These are phyloP conservation scores for Sarotherodon lohbergeri DNA, from an alignment of 2,113 vertebrate species.

Conservation along the genomic window DNA sequence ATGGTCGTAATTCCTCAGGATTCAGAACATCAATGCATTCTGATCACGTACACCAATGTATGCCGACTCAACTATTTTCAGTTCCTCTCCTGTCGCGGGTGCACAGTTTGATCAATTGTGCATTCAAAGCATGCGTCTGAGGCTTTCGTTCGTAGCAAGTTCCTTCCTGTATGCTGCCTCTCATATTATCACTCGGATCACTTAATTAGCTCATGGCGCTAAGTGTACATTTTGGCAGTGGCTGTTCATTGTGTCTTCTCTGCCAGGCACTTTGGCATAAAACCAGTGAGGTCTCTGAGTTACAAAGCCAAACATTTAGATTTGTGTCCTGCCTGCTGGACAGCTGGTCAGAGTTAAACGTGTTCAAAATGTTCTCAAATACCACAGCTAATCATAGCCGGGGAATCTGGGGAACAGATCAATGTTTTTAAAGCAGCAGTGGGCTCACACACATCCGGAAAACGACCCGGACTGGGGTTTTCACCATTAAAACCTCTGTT, in stretches of 20 bases:
- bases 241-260: not conserved
- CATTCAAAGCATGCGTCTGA: not conserved
- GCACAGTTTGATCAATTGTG: not conserved
- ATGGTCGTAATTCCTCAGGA: not conserved
- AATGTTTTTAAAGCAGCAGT: not conserved
- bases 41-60: not conserved
- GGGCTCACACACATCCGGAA: not conserved
- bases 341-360: constrained; percentile 1
- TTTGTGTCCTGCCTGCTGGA: not conserved
- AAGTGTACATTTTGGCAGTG: not conserved
- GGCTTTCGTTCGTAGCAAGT: not conserved
- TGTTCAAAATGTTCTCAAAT: not conserved
- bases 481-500: not conserved
- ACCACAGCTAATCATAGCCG: not conserved
- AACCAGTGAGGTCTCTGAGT: not conserved
- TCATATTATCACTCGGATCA: not conserved
- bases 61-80: not conserved
- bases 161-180: not conserved
- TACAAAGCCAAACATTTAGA: not conserved
- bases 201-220: not conserved
- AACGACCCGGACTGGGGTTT: not conserved
- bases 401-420: constrained; percentile 32
- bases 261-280: constrained; percentile 5
- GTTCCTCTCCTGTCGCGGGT: not conserved
- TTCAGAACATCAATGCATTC: not conserved